Percentiles rank a stretch among this genome's conserved stretches.
These are phyloP conservation scores for Nymphicus hollandicus DNA, from an alignment of 2,113 vertebrate species.

Conservation along the genomic window DNA sequence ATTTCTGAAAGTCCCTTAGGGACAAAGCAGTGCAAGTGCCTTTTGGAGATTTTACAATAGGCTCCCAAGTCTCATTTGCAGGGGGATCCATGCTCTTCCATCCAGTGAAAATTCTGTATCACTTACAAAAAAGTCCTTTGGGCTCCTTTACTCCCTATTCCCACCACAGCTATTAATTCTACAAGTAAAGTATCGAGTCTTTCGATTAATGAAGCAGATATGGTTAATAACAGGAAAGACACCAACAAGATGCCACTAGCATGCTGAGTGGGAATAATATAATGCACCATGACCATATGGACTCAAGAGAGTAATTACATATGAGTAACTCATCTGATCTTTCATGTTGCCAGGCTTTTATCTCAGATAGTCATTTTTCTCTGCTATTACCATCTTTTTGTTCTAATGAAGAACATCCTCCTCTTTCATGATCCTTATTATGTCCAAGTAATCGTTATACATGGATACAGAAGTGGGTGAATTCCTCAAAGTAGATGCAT, in stretches of 20 bases:
- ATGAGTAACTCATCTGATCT: conserved; percentile 49
- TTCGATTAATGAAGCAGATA: not conserved
- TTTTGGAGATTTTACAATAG: not conserved
- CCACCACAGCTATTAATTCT: not conserved
- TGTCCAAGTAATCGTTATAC: conserved; percentile 15
- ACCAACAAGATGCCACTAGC: not conserved
- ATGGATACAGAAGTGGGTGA: not conserved
- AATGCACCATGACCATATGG: conserved; percentile 3
- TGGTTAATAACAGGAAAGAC: not conserved
- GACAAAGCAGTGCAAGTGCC: not conserved
- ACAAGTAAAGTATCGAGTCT: not conserved
- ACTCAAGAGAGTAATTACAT: conserved; percentile 17
- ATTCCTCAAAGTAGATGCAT: not conserved
- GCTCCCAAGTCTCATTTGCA: not conserved
- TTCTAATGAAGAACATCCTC: conserved; percentile 39
- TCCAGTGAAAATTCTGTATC: not conserved
- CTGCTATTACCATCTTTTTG: conserved; percentile 32
- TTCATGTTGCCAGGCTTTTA: conserved; percentile 30
- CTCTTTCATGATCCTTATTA: conserved; percentile 1
- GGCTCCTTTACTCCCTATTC: not conserved
- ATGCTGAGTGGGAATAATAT: not conserved
- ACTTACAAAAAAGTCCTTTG: not conserved
- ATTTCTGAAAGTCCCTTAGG: not conserved
- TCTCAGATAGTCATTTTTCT: conserved; percentile 34
- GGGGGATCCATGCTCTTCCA: fast-evolving